Evolutionary conservation across 2,888 invertebrate genomes (phyloP).

Genomic region (Campoplex capitator): DNA sequence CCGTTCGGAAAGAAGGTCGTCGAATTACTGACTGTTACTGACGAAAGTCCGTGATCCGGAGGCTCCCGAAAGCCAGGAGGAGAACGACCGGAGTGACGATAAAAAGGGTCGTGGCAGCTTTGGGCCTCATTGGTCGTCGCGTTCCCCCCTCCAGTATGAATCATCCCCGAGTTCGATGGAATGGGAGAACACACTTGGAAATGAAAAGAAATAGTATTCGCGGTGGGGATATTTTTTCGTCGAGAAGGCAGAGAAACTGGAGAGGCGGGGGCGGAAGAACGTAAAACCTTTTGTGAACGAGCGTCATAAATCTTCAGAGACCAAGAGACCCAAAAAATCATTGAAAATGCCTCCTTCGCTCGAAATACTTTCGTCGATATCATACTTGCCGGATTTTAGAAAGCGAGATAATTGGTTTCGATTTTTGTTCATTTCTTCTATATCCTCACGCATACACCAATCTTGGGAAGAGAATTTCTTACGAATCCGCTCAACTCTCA

Average conservation of each 20-base stretch:
- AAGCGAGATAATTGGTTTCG: slow-evolving; percentile 73
- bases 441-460: background rate
- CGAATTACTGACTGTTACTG: slow-evolving; percentile 42
- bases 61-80: background rate
- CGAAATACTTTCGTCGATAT: slow-evolving; percentile 70
- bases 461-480: background rate
- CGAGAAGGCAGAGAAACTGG: background rate
- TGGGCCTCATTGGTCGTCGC: slow-evolving; percentile 50
- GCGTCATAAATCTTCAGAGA: slow-evolving; percentile 47
- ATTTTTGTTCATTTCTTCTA: slow-evolving; percentile 37
- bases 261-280: background rate
- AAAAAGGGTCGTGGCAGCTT: slow-evolving; percentile 2
- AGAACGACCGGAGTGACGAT: background rate
- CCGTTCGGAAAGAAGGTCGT: slow-evolving; percentile 21
- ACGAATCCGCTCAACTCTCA: slow-evolving; percentile 27
- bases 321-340: background rate
- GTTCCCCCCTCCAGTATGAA: slow-evolving; percentile 36
- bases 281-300: background rate
- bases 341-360: slow-evolving; percentile 35
- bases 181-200: background rate
- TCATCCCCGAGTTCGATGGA: slow-evolving; percentile 11
- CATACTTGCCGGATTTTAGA: slow-evolving; percentile 70
- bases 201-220: background rate
- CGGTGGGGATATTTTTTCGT: background rate
- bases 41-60: background rate